Evolutionary conservation across 2,113 vertebrate genomes (phyloP).

Genomic region (Hymenochirus boettgeri): DNA sequence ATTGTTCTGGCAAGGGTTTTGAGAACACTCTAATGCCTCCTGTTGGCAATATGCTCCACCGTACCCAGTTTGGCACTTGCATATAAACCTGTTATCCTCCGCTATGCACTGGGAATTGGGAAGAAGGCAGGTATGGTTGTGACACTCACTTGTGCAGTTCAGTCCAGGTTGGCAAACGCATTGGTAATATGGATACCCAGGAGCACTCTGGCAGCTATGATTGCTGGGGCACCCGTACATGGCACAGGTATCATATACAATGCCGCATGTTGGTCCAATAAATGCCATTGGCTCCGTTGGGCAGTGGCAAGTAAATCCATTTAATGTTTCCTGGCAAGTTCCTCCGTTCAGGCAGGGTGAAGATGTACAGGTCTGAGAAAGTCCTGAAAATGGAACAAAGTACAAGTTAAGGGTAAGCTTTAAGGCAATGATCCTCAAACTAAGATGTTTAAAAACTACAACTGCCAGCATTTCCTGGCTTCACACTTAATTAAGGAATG

Average conservation of each 20-base stretch:
- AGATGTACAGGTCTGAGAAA: conserved; percentile 62
- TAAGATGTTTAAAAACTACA: too few relatives aligned
- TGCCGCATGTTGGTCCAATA: conserved; percentile 64
- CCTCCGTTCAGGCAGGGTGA: conserved; percentile 73
- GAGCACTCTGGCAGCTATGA: conserved; percentile 49
- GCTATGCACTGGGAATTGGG: conserved; percentile 56
- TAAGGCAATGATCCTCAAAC: too few relatives aligned
- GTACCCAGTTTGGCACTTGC: conserved; percentile 63
- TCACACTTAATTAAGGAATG: too few relatives aligned
- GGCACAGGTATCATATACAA: conserved; percentile 64
- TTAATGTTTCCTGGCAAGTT: conserved; percentile 60
- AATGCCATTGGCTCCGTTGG: conserved; percentile 56
- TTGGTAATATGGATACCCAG: conserved; percentile 53
- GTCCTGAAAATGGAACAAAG: conserved; percentile 54
- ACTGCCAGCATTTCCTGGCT: too few relatives aligned
- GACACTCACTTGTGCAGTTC: conserved; percentile 56
- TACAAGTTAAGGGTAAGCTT: neutral
- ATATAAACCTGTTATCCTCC: conserved; percentile 52
- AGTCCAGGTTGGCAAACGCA: conserved; percentile 65
- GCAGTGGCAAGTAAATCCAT: conserved; percentile 68
- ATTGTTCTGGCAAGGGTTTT: conserved; percentile 69
- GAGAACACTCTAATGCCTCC: conserved; percentile 56
- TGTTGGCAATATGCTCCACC: conserved; percentile 57
- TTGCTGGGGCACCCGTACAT: conserved; percentile 42
- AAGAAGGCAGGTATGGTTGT: conserved; percentile 63